Conservation (phyloP, 2,888 invertebrate species). For the Eristalis pertinax region DNA sequence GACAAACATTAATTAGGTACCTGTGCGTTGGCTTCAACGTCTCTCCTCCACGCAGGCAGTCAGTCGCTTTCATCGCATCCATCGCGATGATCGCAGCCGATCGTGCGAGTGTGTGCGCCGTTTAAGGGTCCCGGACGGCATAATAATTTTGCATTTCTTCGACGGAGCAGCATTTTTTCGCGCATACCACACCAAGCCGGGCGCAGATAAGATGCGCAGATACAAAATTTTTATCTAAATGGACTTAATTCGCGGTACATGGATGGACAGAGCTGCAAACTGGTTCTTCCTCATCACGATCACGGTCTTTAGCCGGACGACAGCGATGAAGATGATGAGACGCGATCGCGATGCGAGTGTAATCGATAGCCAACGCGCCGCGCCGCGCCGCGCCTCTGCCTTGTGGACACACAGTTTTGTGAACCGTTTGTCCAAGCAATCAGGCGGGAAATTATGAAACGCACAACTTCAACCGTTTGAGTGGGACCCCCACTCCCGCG, state of each 20-base stretch:
- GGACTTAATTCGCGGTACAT: constrained; percentile 49
- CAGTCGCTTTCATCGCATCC: constrained; percentile 10
- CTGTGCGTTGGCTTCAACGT: constrained; percentile 66
- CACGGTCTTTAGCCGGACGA: not conserved
- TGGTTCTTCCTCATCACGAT: constrained; percentile 30
- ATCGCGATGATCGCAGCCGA: not conserved
- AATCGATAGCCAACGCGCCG: constrained; percentile 27
- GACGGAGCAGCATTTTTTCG: constrained; percentile 47
- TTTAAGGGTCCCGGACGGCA: constrained; percentile 58
- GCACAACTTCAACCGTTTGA: constrained; percentile 53
- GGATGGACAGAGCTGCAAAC: constrained; percentile 47
- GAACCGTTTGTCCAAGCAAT: constrained; percentile 43
- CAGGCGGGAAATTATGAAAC: constrained; percentile 34
- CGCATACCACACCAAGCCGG: constrained; percentile 32
- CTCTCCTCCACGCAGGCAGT: constrained; percentile 8
- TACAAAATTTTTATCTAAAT: constrained; percentile 66
- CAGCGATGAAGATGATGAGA: not conserved
- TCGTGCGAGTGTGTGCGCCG: not conserved
- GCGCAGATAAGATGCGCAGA: constrained; percentile 59
- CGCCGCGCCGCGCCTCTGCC: not conserved
- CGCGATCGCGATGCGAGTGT: constrained; percentile 14
- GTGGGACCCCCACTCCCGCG: constrained; percentile 16
- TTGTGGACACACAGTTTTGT: constrained; percentile 28
- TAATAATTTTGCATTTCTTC: constrained; percentile 57
- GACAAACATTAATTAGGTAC: constrained; percentile 73